These are phyloP conservation scores for Argyresthia goedartella DNA, from an alignment of 2,888 invertebrate genomes.

Conservation along the genomic window DNA sequence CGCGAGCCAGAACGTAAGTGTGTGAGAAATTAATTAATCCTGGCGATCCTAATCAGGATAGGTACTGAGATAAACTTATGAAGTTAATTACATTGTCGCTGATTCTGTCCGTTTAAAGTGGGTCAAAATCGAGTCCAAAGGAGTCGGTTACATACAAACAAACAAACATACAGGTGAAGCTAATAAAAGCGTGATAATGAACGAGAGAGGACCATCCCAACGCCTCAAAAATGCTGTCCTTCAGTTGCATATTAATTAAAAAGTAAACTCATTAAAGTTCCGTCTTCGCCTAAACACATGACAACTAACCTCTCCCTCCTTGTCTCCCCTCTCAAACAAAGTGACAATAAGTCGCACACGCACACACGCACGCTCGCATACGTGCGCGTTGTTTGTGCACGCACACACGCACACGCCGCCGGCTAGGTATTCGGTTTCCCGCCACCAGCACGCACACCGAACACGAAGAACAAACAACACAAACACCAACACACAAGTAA, in stretches of 20 bases:
- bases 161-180: too few species aligned
- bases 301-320: slow-evolving; percentile 64
- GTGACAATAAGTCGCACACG: slow-evolving; percentile 64
- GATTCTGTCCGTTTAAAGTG: too few species aligned
- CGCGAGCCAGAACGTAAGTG: too few species aligned
- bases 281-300: slow-evolving; percentile 68
- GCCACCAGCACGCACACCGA: slow-evolving; percentile 66
- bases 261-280: slow-evolving; percentile 62
- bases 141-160: too few species aligned
- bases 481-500: slow-evolving; percentile 69
- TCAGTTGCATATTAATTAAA: slow-evolving; percentile 32
- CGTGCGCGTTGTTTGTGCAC: slow-evolving; percentile 45
- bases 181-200: too few species aligned
- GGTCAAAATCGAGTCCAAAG: too few species aligned
- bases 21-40: too few species aligned
- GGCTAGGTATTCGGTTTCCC: slow-evolving; percentile 69
- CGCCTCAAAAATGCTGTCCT: too few species aligned
- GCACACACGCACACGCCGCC: slow-evolving; percentile 52
- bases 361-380: slow-evolving; percentile 28
- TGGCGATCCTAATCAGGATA: too few species aligned
- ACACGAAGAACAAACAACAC: slow-evolving; percentile 66
- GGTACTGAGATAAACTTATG: too few species aligned
- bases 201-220: too few species aligned
- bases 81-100: too few species aligned
- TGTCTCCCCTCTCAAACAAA: slow-evolving; percentile 58